These are phyloP conservation scores for Oreocharis arfaki DNA, from an alignment of 2,113 vertebrate species.

Conservation along the genomic window DNA sequence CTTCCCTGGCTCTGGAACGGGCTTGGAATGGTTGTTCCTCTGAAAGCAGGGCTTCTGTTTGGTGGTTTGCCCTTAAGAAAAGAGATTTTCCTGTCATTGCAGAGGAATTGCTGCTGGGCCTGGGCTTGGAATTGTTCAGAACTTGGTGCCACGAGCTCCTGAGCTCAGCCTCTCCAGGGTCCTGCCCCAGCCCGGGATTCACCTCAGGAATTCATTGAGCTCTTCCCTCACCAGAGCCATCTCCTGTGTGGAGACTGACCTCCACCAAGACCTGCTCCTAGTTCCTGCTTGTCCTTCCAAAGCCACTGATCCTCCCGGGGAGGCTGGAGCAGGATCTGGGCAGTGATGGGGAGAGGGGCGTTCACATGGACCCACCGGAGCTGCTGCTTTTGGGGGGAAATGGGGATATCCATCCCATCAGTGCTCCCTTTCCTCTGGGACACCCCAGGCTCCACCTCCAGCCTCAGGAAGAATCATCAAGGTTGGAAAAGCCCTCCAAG, in stretches of 20 bases:
- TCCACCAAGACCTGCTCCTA: not conserved
- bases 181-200: not conserved
- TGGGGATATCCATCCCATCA: not conserved
- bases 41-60: not conserved
- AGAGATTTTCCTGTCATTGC: not conserved
- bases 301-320: not conserved
- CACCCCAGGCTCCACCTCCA: not conserved
- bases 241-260: not conserved
- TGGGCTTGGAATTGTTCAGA: not conserved
- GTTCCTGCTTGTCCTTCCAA: fast-evolving
- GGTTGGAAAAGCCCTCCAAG: not conserved
- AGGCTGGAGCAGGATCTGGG: not conserved
- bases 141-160: not conserved
- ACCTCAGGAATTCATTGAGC: not conserved
- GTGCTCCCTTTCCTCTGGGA: not conserved
- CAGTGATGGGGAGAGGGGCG: not conserved
- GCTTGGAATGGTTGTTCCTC: not conserved
- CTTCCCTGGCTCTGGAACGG: not conserved
- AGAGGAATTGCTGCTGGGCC: not conserved
- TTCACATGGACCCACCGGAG: fast-evolving
- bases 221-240: fast-evolving
- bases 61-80: constrained; percentile 20
- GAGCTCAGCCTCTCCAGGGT: not conserved
- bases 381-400: not conserved
- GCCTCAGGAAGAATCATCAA: not conserved